Evolutionary conservation across 2,113 vertebrate species (phyloP).

Genomic region (Thalassarche chlororhynchos): DNA sequence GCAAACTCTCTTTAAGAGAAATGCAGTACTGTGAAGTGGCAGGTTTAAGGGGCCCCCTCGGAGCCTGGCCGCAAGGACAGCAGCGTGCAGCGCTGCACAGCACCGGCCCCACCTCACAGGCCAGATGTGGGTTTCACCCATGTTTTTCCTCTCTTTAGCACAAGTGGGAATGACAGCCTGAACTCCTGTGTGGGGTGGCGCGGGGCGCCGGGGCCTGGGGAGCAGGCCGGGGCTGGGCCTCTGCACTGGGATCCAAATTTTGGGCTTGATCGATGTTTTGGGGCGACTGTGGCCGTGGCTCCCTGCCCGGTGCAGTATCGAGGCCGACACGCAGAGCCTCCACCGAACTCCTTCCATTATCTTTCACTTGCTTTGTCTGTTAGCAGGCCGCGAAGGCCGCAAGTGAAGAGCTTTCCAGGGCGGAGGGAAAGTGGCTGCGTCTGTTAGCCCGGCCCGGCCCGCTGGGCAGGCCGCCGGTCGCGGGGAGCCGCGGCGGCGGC

Average conservation of each 20-base stretch:
- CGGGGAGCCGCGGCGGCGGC: neutral
- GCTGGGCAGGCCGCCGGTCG: neutral
- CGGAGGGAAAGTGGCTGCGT: neutral
- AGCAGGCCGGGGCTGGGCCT: neutral
- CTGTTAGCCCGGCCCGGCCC: neutral
- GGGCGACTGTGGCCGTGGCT: neutral
- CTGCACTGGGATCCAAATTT: neutral
- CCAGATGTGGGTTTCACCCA: accelerated
- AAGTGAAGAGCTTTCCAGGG: neutral
- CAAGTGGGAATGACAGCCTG: accelerated
- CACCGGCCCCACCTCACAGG: accelerated
- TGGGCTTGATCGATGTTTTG: neutral
- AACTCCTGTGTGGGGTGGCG: accelerated
- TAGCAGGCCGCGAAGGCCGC: neutral
- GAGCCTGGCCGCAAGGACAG: neutral
- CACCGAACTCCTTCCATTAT: accelerated
- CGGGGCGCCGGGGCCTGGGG: neutral
- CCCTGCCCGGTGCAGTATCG: neutral
- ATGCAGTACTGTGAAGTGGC: accelerated
- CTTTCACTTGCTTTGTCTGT: neutral
- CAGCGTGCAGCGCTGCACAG: neutral
- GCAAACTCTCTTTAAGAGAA: neutral
- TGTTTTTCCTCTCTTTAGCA: accelerated
- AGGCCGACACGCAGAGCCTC: neutral
- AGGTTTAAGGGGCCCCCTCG: accelerated